phyloP scores from a whole-genome alignment of 2,888 invertebrate genomes.

The Clusia tigrina region DNA sequence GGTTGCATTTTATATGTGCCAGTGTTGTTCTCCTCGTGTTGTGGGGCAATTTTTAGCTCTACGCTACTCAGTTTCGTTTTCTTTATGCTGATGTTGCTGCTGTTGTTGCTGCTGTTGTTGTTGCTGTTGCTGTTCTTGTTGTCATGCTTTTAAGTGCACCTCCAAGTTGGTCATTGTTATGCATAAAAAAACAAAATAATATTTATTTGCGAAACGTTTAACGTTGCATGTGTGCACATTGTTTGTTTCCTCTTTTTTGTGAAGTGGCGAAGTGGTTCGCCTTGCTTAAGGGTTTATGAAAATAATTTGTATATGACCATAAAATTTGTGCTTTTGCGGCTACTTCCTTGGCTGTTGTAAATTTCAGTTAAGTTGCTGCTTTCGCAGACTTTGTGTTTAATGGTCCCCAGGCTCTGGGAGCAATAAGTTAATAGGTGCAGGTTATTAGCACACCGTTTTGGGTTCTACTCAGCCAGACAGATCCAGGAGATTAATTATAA shows the following conservation, averaged over 20 bases:
- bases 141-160: slow-evolving; percentile 53
- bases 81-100: not conserved
- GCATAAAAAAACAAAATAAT: slow-evolving; percentile 59
- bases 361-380: not conserved
- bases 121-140: slow-evolving; percentile 15
- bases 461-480: no score
- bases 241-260: slow-evolving; percentile 18
- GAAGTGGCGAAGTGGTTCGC: no score
- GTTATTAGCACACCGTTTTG: no score
- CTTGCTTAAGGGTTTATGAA: not conserved
- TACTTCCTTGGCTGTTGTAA: not conserved
- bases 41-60: no score
- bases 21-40: no score
- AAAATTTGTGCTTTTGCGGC: not conserved
- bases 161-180: slow-evolving; percentile 50
- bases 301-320: not conserved
- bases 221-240: slow-evolving; percentile 37
- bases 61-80: no score
- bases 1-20: not conserved
- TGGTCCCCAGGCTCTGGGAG: no score
- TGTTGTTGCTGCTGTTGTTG: slow-evolving; percentile 3
- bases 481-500: no score
- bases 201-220: slow-evolving; percentile 55
- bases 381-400: no score
- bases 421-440: no score